Evolutionary conservation across 2,888 invertebrate genomes (phyloP).

Genomic region (Drosophila heteroneura): DNA sequence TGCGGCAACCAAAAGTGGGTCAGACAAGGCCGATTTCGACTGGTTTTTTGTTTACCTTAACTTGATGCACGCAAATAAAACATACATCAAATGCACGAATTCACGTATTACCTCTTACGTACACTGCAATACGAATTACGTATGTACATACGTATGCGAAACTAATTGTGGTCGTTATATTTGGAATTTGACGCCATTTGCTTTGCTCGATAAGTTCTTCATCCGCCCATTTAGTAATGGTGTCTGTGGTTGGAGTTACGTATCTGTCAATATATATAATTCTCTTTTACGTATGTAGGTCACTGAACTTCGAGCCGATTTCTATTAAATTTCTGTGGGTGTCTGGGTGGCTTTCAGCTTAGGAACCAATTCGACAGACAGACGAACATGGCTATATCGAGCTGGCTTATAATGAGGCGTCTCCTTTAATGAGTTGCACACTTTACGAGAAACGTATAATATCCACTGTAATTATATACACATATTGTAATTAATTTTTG

Average conservation of each 20-base stretch:
- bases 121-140: background rate
- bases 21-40: constrained; percentile 82
- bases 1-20: constrained; percentile 77
- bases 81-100: constrained; percentile 4
- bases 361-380: background rate
- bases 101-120: background rate
- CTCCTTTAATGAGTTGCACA: background rate
- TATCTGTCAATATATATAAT: background rate
- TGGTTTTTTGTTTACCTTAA: constrained; percentile 57
- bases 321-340: background rate
- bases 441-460: background rate
- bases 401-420: background rate
- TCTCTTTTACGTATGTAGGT: background rate
- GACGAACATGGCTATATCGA: background rate
- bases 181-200: constrained; percentile 7
- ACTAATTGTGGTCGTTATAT: background rate
- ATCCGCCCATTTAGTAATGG: background rate
- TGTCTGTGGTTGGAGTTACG: background rate
- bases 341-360: background rate
- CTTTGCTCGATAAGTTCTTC: background rate
- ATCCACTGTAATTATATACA: background rate
- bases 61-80: constrained; percentile 20
- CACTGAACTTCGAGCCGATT: background rate
- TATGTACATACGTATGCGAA: background rate
- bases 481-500: background rate